Evolutionary conservation across 2,888 invertebrate species (phyloP), one percentile per base, ranked within the genome.

Genomic region (Lutraria lutraria): DNA sequence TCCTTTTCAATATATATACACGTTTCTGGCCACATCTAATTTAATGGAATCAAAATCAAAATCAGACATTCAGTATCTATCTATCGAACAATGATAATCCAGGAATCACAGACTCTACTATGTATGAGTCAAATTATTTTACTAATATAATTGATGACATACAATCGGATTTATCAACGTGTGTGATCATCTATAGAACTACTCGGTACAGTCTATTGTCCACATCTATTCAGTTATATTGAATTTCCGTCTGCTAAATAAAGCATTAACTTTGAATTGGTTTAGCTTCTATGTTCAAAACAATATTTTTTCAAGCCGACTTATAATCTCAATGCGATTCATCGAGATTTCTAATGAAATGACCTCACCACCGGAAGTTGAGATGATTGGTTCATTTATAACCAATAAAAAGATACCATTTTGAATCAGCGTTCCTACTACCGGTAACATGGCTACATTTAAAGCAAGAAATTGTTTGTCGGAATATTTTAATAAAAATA

Each of bases 311-410:
- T 83, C 85, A 87, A 88, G 80, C 81, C 85, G 76, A 83, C 87
- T 88, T 82, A 60, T 83, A 87, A 72, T 84, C 88, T 85, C 43
- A 85, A 85, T 89, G 80, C 82, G 83, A 87, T 87, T 60, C 83
- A 79, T 82, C 63, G 82, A 85, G 80, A 84, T 68, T 81, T 72
- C 81, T 84, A 85, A 83, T 63, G 87, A 85, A 79, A 53, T 89
- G 88, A 90, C 89, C 90, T 68, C 19, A 68, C 34, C 56, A 60
- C 83, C 87, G 90, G 90, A 90, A 90, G 90, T 90, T 82, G 83
- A 88, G 81, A 86, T 63, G 54, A 90, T 90, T 86, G 88, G 84
- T 83, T 54, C 56, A 85, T 80, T 87, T 60, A 85, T 79, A 76
- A 34, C 87, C 87, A 81, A 85, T 89, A 83, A 89, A 83, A 89